Base-by-base conservation (phyloP, 2,888 invertebrate genomes). In the Xestia rhomboidea region DNA sequence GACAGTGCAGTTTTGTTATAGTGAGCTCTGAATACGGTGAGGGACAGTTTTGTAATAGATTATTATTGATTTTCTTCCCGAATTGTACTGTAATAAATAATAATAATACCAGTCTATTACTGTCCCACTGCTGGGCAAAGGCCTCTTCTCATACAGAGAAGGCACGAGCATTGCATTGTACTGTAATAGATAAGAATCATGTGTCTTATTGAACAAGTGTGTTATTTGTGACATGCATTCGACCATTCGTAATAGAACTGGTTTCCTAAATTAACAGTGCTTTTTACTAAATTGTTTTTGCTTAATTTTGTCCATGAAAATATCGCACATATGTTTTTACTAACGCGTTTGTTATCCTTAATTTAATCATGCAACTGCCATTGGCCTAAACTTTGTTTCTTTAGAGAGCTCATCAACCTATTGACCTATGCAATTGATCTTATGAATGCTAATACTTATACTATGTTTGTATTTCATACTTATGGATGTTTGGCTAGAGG, bases 381-480 rank as follows among this genome's bases (percentile, higher is more conserved):
- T 21, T 81, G 3, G 21, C 54, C 30, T 60, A 51, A 51, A 7
- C 34, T 57, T 11, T 21, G 27, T 54, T 51, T 81, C 60, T 63
- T 30, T 54, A 68, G 15, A 70, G 63, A 73, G 62, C 64, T 76
- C 60, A 64, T 57, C 38, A 57, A 64, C 49, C 13, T 67, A 27
- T 69, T 62, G 34, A 78, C 46, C 18, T 51, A 82, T 51, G 83
- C 68, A 77, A 80, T 73, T 83, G 66, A 80, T 86, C 77, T 83
- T 86, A 80, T 83, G 84, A 85, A 77, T 70, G 63, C 66, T 72
- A 68, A 83, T 73, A 75, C 54, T 34, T 71, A 44, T 75, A 57
- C 38, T 76, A 66, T 67, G 70, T 76, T 24, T 74, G 71, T 74
- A 68, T 70, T 77, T 69, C 57, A 51, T 81, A 73, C 38, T 51